Evolutionary conservation across 1,140 invertebrate genomes (phyloP), one percentile per base, ranked within the genome.

Genomic region (Achroia grisella): DNA sequence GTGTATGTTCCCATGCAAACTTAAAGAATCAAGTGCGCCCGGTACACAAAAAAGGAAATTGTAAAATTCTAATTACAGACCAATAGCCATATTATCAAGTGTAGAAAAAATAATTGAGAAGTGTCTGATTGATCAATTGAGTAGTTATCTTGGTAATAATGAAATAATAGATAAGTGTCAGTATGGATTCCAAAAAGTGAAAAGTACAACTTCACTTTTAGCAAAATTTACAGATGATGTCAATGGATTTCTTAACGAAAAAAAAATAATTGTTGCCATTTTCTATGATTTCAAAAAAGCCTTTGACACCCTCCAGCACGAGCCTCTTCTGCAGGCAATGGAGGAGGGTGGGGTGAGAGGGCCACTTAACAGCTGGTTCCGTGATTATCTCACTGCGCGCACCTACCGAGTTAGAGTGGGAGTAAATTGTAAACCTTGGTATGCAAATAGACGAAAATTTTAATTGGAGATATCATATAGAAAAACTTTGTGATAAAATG

Each of bases 241-340:
- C 10, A 30, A 52, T 33, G 45, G 32, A 1, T 34, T 49, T 28
- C 11, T 61, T 10, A 12, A 53, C 10, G 34, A 52, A 1, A 49
- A 43, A 34, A 29, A 28, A 10, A 29, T 48, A 27, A 36, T 56
- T 4, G 4, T 48, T 10, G 42, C 35, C 0, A 8, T 51, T 3
- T 48, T 56, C 42, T 41, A 44, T 11, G 48, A 51, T 41, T 51
- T 32, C 27, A 42, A 15, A 11, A 31, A 35, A 1, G 48, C 48
- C 0, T 51, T 56, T 44, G 53, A 50, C 14, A 54, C 46, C 0
- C 37, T 50, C 4, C 11, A 13, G n/a, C 47, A 50, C 13, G 34
- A 33, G 0, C 33, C 2, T 1, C 17, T 50, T 0, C 8, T 46
- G 1, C 4, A 43, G 8, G 39, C 14, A n/a, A 10, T 50, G 32